Base-by-base conservation (phyloP, 2,113 vertebrate genomes). In the Eira barbara region DNA sequence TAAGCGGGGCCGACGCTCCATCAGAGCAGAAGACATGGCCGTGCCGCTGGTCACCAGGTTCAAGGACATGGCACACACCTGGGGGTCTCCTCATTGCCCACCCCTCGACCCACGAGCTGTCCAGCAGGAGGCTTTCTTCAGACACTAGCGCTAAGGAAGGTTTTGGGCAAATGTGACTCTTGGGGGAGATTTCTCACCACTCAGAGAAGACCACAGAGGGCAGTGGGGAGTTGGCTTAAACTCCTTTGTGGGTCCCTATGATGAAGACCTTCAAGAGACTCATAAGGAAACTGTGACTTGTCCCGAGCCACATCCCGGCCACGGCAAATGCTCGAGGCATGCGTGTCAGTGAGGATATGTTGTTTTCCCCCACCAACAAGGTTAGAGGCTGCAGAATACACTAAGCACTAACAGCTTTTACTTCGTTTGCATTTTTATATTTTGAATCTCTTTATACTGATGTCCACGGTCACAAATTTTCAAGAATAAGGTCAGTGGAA, bases 1-100 rank as follows among this genome's bases (percentile, higher is more conserved):
- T 47, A 87, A 98, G 94, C 93, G 89, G 52, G 94, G 92, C 96
- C 94, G 96, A 97, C 96, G 79, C 97, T 98, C 98, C 95, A 97
- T 98, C 97, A 97, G 93, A 2, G 69, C 89, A 94, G 96, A 95
- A 93, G 96, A 95, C 93, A 91, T 20, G 84, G 52, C 95, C 7
- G 7, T 23, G 57, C 21, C 0, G 8, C 8, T 59, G 34, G 65
- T 69, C 34, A n/a, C 34, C 6, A 18, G 31, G 65, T 67, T 55
- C 39, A 67, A 59, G 14, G 21, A 57, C 55, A 20, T 4, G 7
- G 42, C 27, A 27, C 45, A 69, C 79, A 89, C 74, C 1, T 31
- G 67, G 4, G 2, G 49, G 23, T 80, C 15, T 85, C 89, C 71
- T 71, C 11, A 1, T 17, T 0, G 0, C 49, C n/a, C 45, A 20